These are phyloP conservation scores for Drosophila ercepeae DNA, from an alignment of 1,140 invertebrate genomes.

Conservation along the genomic window DNA sequence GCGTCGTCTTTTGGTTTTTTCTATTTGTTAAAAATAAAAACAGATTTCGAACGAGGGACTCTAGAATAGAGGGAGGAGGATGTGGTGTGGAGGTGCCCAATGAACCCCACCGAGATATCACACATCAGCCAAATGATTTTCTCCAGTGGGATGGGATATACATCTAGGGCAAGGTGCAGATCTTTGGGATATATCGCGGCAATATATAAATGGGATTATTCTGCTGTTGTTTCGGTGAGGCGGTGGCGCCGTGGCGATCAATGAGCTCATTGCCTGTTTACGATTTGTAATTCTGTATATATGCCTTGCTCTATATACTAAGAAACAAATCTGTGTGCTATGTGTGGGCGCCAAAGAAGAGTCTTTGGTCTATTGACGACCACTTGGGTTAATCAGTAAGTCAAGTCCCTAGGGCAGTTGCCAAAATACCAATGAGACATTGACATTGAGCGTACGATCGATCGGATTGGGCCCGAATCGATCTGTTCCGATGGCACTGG, in stretches of 20 bases:
- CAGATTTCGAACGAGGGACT: conserved; percentile 60
- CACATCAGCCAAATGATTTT: conserved; percentile 24
- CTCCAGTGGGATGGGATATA: conserved; percentile 17
- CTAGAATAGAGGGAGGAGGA: conserved; percentile 12
- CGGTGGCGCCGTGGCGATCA: conserved; percentile 46
- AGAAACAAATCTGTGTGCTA: conserved; percentile 21
- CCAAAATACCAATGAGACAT: conserved; percentile 80
- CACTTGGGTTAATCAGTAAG: conserved; percentile 64
- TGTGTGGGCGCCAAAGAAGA: conserved; percentile 46
- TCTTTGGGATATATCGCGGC: conserved; percentile 4
- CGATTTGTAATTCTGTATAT: conserved; percentile 47
- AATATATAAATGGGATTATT: neutral
- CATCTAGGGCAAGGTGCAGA: conserved; percentile 46
- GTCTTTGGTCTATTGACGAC: conserved; percentile 39
- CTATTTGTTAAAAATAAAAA: conserved; percentile 75
- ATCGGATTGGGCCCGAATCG: conserved; percentile 21
- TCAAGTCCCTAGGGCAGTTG: conserved; percentile 62
- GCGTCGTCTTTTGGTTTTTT: conserved; percentile 58
- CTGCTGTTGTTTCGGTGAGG: conserved; percentile 2
- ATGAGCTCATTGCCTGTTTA: conserved; percentile 73
- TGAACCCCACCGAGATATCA: conserved; percentile 48
- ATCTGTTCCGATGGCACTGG: conserved; percentile 22
- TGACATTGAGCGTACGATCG: conserved; percentile 67
- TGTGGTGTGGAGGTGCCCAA: conserved; percentile 13
- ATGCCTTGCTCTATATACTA: conserved; percentile 32